Conservation (phyloP, 2,888 invertebrate genomes). For the Eumerus sabulonum region DNA sequence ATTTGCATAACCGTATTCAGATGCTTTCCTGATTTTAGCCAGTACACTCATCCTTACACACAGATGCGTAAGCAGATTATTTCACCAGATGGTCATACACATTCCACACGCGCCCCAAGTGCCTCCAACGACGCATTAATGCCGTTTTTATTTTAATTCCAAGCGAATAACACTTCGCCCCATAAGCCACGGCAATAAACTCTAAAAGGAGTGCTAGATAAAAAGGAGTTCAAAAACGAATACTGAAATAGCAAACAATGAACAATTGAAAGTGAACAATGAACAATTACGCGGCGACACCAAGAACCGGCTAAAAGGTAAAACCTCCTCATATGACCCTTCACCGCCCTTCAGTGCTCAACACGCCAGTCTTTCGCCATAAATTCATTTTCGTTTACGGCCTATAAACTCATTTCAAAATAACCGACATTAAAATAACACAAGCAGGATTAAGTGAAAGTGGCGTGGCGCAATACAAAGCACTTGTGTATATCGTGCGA, state of each 20-base stretch:
- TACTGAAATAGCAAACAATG: no score
- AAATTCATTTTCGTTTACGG: slow-evolving; percentile 31
- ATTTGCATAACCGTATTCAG: no score
- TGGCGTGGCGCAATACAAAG: slow-evolving; percentile 14
- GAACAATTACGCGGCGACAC: slow-evolving; percentile 16
- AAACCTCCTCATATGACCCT: slow-evolving; percentile 16
- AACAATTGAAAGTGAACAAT: not conserved
- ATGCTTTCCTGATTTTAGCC: no score
- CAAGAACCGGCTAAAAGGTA: slow-evolving; percentile 10
- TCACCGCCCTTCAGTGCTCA: no score
- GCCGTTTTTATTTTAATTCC: no score
- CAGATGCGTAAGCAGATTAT: no score
- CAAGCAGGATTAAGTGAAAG: slow-evolving; percentile 26
- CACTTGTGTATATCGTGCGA: not conserved
- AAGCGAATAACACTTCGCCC: no score
- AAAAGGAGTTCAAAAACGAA: slow-evolving; percentile 8
- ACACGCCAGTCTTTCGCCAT: not conserved
- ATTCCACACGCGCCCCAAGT: not conserved
- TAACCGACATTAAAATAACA: slow-evolving; percentile 31
- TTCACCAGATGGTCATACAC: not conserved
- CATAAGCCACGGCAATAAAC: slow-evolving; percentile 1
- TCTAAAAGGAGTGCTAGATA: slow-evolving; percentile 12
- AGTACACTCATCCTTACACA: no score
- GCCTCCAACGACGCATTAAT: no score
- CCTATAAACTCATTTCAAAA: slow-evolving; percentile 27